A percentile compares a stretch with the other conserved stretches of the same genome.
Conservation (phyloP, 2,113 vertebrate genomes). For the cattle (Bos taurus) region ARS-UCD2.0 NC_037346.1:61636001-61636500, state of each 20-base stretch:
- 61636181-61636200: accelerated
- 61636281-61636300: accelerated
- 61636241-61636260: accelerated
- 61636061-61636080: neutral
- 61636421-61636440: neutral
- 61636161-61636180: neutral
- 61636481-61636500: neutral
- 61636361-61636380: neutral
- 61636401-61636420: neutral
- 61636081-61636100: neutral
- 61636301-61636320: accelerated
- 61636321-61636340: accelerated
- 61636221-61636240: accelerated
- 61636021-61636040: no score
- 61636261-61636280: accelerated
- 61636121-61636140: accelerated
- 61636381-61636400: neutral
- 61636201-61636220: accelerated
- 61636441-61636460: neutral
- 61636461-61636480: neutral
- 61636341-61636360: accelerated
- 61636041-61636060: neutral
- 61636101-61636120: neutral
- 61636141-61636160: neutral
- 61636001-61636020: neutral